Evolutionary conservation across 2,888 invertebrate genomes (phyloP), one percentile per base, ranked within the genome.

Genomic region (Rosalia funebris): DNA sequence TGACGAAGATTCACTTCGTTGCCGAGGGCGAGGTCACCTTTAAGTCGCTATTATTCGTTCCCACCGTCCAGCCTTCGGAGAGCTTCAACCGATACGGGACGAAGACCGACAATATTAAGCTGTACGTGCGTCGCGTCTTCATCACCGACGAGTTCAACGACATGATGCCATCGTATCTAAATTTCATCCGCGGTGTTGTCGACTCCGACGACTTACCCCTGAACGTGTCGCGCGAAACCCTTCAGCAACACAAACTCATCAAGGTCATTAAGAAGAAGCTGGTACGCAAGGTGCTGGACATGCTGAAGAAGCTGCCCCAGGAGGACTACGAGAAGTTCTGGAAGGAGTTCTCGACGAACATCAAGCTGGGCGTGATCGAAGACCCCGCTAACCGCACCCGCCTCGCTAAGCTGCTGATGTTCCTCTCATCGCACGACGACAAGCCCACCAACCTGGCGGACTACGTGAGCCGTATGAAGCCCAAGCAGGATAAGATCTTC

Each of bases 11-110:
- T 2, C 99, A 99, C 83, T 99, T 99, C 82, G 89, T 96, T 63
- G 99, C 99, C 16, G 99, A 99, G 84, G 99, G 99, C 65, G 99
- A 99, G 85, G 98, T 99, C 4, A 96, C 97, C 4, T 99, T 99
- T 86, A 98, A 97, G 81, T 93, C 98, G 58, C 87, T 99, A 67
- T 84, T 99, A 63, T 99, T 92, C 83, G 91, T 99, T 65, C 98
- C 98, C 41, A 90, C 90, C 80, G 87, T 89, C 31, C 93, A 96
- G 77, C 97, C 98, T 0, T 86, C 90, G 7, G 98, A 99, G 80
- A 91, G 91, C 74, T 98, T 99, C 87, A 96, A 96, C 83, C 63
- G 65, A 54, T 98, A 98, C 81, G 98, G 98, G 72, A 93, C 95
- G 69, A 93, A 93, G 79, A 90, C 91, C 2, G 97, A 98, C 81